Base-by-base conservation (phyloP, 2,888 invertebrate genomes). In the Silvanus unidentatus region DNA sequence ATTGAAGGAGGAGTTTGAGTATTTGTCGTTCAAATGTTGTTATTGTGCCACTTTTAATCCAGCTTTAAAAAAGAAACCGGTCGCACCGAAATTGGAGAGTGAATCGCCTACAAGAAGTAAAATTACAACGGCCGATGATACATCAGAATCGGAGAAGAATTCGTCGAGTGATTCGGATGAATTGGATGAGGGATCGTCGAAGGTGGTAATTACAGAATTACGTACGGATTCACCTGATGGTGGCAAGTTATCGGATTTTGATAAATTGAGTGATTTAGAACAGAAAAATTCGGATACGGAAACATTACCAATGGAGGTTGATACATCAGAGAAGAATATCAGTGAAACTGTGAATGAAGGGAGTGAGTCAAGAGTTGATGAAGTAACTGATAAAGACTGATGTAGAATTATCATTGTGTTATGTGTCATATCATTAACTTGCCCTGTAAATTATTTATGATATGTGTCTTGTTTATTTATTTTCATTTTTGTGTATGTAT, bases 31-130 rank as follows among this genome's bases (percentile, higher is more conserved):
- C 72, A 78, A 84, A 40, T 99, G 97, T 71, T 91, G 90, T 57
- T 96, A 94, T 73, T 97, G 97, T 71, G 84, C 82, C 46, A 76
- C 79, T 27, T 77, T 87, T 65, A 96, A 97, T 76, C 86, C 89
- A 16, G 87, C 96, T n/a, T 79, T 87, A 48, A 94, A 94, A 66
- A 83, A 87, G 63, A 80, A 88, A 28, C 93, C 91, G 1, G 75
- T 79, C 32, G 90, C 90, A 16, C 93, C 93, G 1, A 75, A 72
- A 63, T 62, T 77, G 45, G 72, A 73, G 9, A 48, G 55, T 14
- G 60, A 64, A 37, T 40, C 51, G 12, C 22, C 55, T 9, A 39
- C 47, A 22, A 39, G 22, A 15, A 47, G 42, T n/a, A 36, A 43
- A 8, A 29, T 47, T 10, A 34, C 41, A 15, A 48, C 34, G 22